Evolutionary conservation across 2,888 invertebrate species (phyloP).

Genomic region (Andrena marginata): DNA sequence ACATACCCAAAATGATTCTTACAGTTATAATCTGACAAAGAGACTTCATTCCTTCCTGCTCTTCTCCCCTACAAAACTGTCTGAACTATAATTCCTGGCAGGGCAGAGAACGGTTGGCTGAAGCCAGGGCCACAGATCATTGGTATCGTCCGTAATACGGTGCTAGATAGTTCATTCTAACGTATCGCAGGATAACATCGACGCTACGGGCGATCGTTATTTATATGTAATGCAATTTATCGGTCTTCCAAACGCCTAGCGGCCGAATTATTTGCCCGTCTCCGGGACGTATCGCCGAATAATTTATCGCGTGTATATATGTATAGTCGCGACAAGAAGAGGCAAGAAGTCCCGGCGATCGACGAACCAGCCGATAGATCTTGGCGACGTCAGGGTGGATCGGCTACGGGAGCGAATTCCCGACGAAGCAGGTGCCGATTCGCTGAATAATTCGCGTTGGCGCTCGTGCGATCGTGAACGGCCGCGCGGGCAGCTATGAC

Average conservation of each 20-base stretch:
- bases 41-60: conserved; percentile 9
- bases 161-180: conserved; percentile 55
- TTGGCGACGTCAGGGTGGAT: neutral
- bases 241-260: conserved; percentile 31
- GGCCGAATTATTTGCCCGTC: conserved; percentile 52
- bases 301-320: conserved; percentile 40
- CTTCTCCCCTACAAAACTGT: conserved; percentile 16
- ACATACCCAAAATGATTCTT: neutral
- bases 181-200: conserved; percentile 58
- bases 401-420: neutral
- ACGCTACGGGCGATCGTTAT: conserved; percentile 53
- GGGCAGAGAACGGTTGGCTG: neutral
- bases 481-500: neutral
- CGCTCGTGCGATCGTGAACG: conserved; percentile 9
- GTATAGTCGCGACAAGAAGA: conserved; percentile 7
- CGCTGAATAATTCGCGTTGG: conserved; percentile 47
- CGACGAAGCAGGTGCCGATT: neutral
- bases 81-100: conserved; percentile 40
- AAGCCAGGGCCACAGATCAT: conserved; percentile 40
- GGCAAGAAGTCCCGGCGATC: neutral
- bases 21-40: neutral
- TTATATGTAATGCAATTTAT: conserved; percentile 60
- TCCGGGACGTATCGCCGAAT: conserved; percentile 54
- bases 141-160: conserved; percentile 43
- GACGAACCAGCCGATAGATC: neutral